Percentiles rank a stretch among this genome's conserved stretches.
These are phyloP conservation scores for Drosophila acutilabella DNA, from an alignment of 2,888 invertebrate genomes.

Conservation along the genomic window DNA sequence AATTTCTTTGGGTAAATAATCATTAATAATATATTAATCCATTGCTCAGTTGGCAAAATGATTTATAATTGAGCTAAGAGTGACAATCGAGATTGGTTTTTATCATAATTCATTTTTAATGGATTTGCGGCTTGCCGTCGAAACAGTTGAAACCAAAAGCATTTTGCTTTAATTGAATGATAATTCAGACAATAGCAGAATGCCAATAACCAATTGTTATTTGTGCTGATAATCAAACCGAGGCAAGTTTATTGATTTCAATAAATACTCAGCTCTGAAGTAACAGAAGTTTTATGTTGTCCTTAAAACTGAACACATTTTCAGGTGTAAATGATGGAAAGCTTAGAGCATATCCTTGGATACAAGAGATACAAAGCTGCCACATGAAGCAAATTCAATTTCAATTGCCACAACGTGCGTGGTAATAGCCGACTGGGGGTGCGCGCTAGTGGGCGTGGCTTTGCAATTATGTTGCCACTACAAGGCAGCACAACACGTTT, in stretches of 20 bases:
- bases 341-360: slow-evolving; percentile 9
- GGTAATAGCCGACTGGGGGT: slow-evolving; percentile 12
- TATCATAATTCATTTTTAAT: slow-evolving; percentile 58
- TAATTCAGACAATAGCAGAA: slow-evolving; percentile 12
- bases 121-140: slow-evolving; percentile 12
- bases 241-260: slow-evolving; percentile 13
- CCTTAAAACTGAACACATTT: slow-evolving; percentile 8
- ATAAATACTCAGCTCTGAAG: background rate
- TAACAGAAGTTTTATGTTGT: background rate
- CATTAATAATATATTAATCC: background rate
- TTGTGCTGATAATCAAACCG: slow-evolving; percentile 21
- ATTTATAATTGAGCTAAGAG: slow-evolving; percentile 9
- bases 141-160: background rate
- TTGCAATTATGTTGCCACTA: slow-evolving; percentile 47
- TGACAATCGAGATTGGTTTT: slow-evolving; percentile 43
- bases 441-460: slow-evolving; percentile 10
- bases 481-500: slow-evolving; percentile 38
- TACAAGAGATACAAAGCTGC: background rate
- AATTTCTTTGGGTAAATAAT: background rate
- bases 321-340: slow-evolving; percentile 6
- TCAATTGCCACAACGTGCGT: slow-evolving; percentile 48
- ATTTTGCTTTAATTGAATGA: slow-evolving; percentile 48
- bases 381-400: slow-evolving; percentile 50
- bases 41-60: background rate
- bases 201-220: background rate